Evolutionary conservation across 2,113 vertebrate species (phyloP), one percentile per base, ranked within the genome.

Genomic region (Noctilio leporinus): DNA sequence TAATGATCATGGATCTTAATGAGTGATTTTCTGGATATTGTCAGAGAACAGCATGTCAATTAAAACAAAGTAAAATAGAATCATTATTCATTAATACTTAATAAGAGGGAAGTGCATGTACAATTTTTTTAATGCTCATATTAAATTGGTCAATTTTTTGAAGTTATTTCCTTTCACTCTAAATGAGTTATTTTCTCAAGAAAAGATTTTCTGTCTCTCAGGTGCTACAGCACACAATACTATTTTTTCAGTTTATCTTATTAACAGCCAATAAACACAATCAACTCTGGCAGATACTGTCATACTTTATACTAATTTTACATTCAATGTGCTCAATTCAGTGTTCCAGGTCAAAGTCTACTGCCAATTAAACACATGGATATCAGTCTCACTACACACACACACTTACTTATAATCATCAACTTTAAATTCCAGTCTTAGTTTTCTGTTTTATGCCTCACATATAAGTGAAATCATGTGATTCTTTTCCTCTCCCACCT

Each of bases 381-480:
- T 82, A 89, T 45, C 24, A 47, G 30, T 57, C 28, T 77, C 19
- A 57, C 64, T 69, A 77, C 26, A 30, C 67, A 81, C 72, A 78
- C 10, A 62, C 6, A 15, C 69, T 88, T 72, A 84, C 38, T 88
- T 73, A 70, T 17, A 84, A 67, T 82, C 82, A 95, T 30, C 81
- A 96, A 95, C 33, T 97, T 95, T 96, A 91, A 96, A n/a, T 69
- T 86, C 7, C 33, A 86, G 70, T 86, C 69, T n/a, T 20, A 3
- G 53, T 11, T 81, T 80, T 80, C 16, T 59, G 53, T 59, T 33
- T 43, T 43, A 30, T 11, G 19, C 20, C 38, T 26, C 78, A 81
- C 38, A 43, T 59, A 30, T 30, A 38, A 59, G 9, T 59, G 16
- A 59, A 43, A 81, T 43, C 35, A 81, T 59, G 40, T 59, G 16